These are phyloP conservation scores for Chiroxiphia lanceolata DNA, from an alignment of 2,797 vertebrate species.

Conservation along the genomic window DNA sequence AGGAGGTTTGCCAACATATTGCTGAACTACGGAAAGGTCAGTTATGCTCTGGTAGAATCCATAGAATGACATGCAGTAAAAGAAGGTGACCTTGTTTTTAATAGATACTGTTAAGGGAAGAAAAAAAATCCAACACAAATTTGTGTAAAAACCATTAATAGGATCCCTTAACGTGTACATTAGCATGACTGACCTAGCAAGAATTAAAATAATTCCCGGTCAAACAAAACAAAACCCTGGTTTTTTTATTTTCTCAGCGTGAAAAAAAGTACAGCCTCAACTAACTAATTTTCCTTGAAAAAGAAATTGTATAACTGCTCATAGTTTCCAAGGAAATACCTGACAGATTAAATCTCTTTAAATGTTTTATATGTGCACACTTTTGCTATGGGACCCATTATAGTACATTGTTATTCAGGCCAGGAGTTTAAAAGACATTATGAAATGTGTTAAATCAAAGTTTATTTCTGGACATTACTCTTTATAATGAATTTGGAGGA, in stretches of 20 bases:
- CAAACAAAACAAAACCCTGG: background rate
- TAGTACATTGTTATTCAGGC: background rate
- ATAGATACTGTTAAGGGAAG: background rate
- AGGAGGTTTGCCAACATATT: background rate
- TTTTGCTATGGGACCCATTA: background rate
- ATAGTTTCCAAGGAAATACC: conserved; percentile 12
- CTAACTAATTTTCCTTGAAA: background rate
- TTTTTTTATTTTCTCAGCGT: background rate
- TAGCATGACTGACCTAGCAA: background rate
- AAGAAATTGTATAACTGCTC: background rate
- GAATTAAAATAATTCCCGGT: background rate
- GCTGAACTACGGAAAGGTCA: background rate
- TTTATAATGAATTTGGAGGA: background rate
- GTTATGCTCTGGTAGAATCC: background rate
- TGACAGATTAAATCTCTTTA: background rate
- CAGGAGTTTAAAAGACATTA: background rate
- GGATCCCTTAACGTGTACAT: background rate
- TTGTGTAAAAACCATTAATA: background rate
- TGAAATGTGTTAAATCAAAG: background rate
- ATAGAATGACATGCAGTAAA: background rate
- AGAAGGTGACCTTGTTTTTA: background rate
- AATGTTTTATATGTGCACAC: background rate
- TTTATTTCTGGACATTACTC: background rate
- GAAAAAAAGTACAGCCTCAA: background rate
- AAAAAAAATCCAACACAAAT: background rate